phyloP scores from a whole-genome alignment of 2,797 vertebrate species.

The Gallirallus australis region DNA sequence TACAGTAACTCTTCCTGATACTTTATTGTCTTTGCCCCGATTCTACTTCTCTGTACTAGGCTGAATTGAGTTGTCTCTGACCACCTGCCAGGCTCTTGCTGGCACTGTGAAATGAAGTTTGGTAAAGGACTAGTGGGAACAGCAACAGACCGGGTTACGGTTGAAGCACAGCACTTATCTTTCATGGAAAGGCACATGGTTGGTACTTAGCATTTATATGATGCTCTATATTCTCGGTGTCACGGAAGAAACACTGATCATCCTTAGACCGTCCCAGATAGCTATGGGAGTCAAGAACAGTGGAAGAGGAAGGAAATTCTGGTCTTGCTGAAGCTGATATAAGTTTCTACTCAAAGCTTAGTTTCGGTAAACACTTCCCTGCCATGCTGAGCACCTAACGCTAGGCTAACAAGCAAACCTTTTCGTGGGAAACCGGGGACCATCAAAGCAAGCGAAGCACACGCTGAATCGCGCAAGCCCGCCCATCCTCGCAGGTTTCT shows the following conservation, averaged over 20 bases:
- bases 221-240: neutral
- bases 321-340: neutral
- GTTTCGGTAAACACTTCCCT: neutral
- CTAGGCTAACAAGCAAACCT: neutral
- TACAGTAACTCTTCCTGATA: neutral
- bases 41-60: neutral
- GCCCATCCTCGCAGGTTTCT: neutral
- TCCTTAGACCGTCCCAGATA: neutral
- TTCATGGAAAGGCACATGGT: neutral
- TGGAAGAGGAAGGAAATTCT: neutral
- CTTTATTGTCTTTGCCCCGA: neutral
- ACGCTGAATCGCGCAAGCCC: neutral
- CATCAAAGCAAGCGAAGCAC: neutral
- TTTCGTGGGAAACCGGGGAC: neutral
- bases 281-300: neutral
- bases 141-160: neutral
- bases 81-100: neutral
- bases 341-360: neutral
- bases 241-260: neutral
- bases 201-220: neutral
- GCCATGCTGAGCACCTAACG: neutral
- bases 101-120: neutral
- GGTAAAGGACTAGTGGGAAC: neutral
- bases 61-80: neutral
- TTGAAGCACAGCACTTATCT: neutral